Percentiles rank a stretch among this genome's conserved stretches.
Conservation (phyloP, 1,140 invertebrate genomes). For the Tetramorium parvispinum region DNA sequence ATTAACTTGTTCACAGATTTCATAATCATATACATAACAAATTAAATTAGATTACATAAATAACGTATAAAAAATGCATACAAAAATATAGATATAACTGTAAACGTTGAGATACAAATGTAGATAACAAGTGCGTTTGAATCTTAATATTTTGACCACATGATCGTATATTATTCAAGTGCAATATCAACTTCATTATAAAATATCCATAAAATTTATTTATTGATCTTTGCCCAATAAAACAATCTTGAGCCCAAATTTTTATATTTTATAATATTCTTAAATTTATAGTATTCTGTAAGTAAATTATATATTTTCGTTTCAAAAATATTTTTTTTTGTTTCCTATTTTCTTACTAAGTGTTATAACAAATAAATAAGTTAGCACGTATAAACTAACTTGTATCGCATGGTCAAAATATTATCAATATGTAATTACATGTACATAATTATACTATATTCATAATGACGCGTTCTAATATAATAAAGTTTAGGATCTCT, state of each 20-base stretch:
- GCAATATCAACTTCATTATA: neutral
- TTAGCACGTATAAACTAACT: neutral
- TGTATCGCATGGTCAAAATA: neutral
- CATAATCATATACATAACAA: neutral
- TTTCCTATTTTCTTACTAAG: neutral
- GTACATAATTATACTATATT: neutral
- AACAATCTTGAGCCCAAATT: neutral
- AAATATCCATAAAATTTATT: neutral
- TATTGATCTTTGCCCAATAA: neutral
- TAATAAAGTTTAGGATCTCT: neutral
- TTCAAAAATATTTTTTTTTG: neutral
- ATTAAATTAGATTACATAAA: neutral
- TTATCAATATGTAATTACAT: neutral
- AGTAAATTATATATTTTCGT: neutral
- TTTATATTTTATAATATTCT: neutral
- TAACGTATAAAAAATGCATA: neutral
- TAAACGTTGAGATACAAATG: conserved; percentile 3
- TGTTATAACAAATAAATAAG: neutral
- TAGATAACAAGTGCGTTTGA: neutral
- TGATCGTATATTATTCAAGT: neutral
- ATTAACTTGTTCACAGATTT: neutral
- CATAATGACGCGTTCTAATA: neutral
- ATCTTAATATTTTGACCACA: conserved; percentile 12
- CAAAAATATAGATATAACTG: conserved; percentile 9
- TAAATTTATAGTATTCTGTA: neutral